These are phyloP conservation scores for Epinephelus malabaricus DNA, from an alignment of 2,797 vertebrate genomes.

Conservation along the genomic window DNA sequence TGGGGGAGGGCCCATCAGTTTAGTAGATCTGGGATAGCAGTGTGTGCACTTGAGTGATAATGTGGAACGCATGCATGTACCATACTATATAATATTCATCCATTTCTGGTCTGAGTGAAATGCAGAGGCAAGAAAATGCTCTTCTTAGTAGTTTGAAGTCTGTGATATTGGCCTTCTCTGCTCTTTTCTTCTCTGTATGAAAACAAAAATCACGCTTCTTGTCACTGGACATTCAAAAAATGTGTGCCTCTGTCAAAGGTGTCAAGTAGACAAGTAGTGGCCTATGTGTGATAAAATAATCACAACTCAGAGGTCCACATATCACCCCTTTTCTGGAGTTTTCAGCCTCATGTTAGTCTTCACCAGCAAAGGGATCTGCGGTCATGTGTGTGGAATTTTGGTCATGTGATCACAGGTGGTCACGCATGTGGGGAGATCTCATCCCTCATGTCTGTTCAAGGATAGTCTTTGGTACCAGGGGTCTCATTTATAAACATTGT, in stretches of 20 bases:
- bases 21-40: background rate
- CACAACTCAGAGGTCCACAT: background rate
- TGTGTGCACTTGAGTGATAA: slow-evolving; percentile 6
- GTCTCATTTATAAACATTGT: too few relatives aligned
- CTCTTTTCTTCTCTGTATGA: background rate
- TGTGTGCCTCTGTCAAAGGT: background rate
- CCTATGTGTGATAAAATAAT: background rate
- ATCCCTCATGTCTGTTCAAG: background rate
- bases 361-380: background rate
- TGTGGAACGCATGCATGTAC: background rate
- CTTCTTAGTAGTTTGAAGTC: background rate
- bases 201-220: background rate
- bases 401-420: background rate
- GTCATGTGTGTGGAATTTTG: background rate
- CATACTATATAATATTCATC: background rate
- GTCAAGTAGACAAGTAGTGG: too few relatives aligned
- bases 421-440: background rate
- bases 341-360: background rate
- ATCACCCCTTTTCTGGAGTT: background rate
- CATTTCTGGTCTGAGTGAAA: background rate
- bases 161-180: background rate
- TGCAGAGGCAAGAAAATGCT: background rate
- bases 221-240: background rate
- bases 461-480: background rate
- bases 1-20: background rate